Base-by-base conservation (phyloP, 2,797 vertebrate genomes). In the Ispidina lecontei region DNA sequence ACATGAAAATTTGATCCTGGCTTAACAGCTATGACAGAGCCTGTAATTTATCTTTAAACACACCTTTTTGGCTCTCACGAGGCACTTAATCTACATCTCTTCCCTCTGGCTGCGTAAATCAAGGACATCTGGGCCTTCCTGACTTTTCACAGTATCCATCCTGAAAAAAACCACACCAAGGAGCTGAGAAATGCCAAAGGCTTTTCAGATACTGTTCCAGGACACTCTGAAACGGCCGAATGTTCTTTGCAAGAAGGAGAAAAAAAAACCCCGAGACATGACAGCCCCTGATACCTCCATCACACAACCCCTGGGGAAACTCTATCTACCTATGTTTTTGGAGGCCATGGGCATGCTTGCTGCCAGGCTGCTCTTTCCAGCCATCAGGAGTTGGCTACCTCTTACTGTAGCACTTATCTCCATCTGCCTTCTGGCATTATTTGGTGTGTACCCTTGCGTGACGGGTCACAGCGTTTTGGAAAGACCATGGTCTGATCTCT, bases 121-220 rank as follows among this genome's bases (percentile, higher is more conserved):
- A 81, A 82, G 81, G 86, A 93, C 83, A 88, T 14, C 83, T 88
- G 84, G 68, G 35, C 58, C 75, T 47, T 79, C 59, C 64, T 84
- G 59, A 64, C 75, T 84, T 88, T 80, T 90, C 58, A 59, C 58
- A 59, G 31, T 7, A 76, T 64, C 71, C 29, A 1, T 31, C 72
- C 62, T 55, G 28, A 26, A 74, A 75, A 65, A 75, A 43, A 23
- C 1, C 16, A 29, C 1, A 33, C 6, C 51, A 29, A 17, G 14
- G 54, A 37, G 58, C 54, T 84, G 58, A 63, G 62, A 71, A 88
- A 84, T 8, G 62, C 29, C 6, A 2, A 60, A 74, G 35, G 62
- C 14, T 76, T 76, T 69, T 79, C 37, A 78, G 84, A 44, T 44
- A 37, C 4, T 62, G 52, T 67, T 89, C 31, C 41, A 26, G 86